Percentiles rank a stretch among this genome's conserved stretches.
Conservation (phyloP, 2,888 invertebrate species). For the Philereme vetulata region DNA sequence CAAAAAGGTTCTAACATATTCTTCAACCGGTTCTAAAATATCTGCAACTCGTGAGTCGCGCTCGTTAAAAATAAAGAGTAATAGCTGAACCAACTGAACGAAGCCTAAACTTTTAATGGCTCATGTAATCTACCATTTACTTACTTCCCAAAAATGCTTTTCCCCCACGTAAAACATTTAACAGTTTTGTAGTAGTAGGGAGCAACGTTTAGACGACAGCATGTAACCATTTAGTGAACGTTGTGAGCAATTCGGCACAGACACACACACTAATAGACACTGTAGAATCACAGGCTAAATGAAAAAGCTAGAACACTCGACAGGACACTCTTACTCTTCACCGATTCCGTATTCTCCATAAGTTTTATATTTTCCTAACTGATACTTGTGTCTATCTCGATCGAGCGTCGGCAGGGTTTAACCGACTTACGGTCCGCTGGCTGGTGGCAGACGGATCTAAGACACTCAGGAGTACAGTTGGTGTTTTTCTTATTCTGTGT, state of each 20-base stretch:
- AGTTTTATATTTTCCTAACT: no score
- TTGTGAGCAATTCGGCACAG: constrained; percentile 34
- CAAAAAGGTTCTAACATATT: no score
- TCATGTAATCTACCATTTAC: constrained; percentile 7
- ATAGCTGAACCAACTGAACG: constrained; percentile 21
- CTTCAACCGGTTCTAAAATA: constrained; percentile 12
- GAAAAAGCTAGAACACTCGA: constrained; percentile 7
- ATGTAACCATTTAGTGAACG: constrained; percentile 29
- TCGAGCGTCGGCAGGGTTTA: no score
- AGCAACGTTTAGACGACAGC: constrained; percentile 9
- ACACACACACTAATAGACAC: constrained; percentile 14
- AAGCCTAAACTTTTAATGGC: constrained; percentile 24
- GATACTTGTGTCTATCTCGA: no score
- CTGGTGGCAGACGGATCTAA: no score
- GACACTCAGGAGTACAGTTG: no score
- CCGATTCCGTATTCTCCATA: no score
- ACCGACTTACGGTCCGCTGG: no score
- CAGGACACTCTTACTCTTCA: no score
- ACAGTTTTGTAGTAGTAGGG: constrained; percentile 17
- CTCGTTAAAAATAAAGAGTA: constrained; percentile 20
- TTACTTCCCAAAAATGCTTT: constrained; percentile 11
- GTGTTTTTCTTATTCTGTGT: no score
- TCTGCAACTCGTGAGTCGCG: constrained; percentile 15
- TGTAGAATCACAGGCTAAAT: constrained; percentile 2
- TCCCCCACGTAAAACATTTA: constrained; percentile 15